Evolutionary conservation across 2,113 vertebrate species (phyloP), one percentile per base, ranked within the genome.

Genomic region (Dinomys branickii): DNA sequence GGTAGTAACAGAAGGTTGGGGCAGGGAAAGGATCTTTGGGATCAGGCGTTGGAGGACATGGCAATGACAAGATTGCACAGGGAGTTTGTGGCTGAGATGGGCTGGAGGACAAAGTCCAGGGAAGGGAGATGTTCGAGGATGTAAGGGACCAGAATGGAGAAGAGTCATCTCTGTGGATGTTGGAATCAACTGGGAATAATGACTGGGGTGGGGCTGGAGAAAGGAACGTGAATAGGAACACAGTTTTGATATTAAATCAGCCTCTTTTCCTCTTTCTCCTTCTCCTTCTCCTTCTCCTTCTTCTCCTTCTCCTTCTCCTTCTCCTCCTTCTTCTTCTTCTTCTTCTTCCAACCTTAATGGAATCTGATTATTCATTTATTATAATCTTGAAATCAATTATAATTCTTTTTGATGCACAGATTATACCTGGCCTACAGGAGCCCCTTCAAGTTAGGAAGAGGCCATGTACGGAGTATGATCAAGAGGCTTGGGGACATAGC

Each of bases 351-450:
- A 75, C 83, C 71, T 35, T 65, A 28, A 83, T 61, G 41, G 24
- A 93, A 11, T 90, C 26, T 28, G 73, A 75, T 47, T 20, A 93
- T 89, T 94, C 26, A 88, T 69, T 90, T n/a, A 67, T 52, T 93
- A 13, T 3, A 67, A 58, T 33, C 14, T 52, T 85, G 11, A 9
- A 80, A 65, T 82, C 71, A 28, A 93, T 80, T 80, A 44, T 58
- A n/a, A 54, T 67, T 96, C 50, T 91, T 80, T 80, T 71, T 20
- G 16, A 50, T 92, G 52, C 16, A 13, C 56, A 85, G 59, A 86
- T 77, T 59, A 52, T 56, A 83, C 67, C 65, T 93, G 47, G 33
- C 24, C 50, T 83, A 28, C 54, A 50, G 13, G 59, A 91, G 58
- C 22, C 84, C 16, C 84, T 85, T 61, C 13, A 73, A 63, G 35